phyloP scores from a whole-genome alignment of 2,797 vertebrate genomes.

The Cichlasoma orientale region DNA sequence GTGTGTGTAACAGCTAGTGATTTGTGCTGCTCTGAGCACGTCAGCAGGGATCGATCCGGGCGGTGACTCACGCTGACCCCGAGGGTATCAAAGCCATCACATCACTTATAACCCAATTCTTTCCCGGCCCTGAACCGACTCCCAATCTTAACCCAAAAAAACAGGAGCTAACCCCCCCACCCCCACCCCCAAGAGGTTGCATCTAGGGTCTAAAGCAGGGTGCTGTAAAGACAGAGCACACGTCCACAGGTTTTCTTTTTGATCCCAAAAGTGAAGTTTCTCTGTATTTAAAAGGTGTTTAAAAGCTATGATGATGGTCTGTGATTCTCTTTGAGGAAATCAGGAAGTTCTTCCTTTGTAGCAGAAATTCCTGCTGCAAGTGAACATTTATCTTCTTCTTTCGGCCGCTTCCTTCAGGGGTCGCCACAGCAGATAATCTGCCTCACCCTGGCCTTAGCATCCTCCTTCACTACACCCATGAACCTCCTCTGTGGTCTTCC shows the following conservation, averaged over 20 bases:
- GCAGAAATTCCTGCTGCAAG: background rate
- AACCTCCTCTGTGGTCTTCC: background rate
- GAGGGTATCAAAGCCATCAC: constrained; percentile 10
- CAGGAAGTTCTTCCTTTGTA: too few species aligned
- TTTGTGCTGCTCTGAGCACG: constrained; percentile 46
- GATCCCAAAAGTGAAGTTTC: background rate
- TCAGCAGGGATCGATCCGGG: constrained; percentile 60
- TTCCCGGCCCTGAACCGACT: background rate
- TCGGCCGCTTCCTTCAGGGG: background rate
- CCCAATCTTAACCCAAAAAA: background rate
- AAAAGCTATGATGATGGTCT: background rate
- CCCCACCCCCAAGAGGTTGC: background rate
- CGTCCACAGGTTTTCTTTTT: background rate
- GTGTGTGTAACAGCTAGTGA: constrained; percentile 40
- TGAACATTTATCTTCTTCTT: background rate
- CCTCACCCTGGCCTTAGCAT: too few species aligned
- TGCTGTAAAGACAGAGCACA: background rate
- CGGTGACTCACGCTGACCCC: constrained; percentile 21
- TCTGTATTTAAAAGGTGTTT: background rate
- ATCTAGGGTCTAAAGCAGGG: background rate
- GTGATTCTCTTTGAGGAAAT: background rate
- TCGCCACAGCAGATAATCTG: background rate
- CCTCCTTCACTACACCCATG: background rate
- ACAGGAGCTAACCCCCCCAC: background rate
- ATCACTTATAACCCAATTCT: background rate